Percentiles rank a stretch among this genome's conserved stretches.
These are phyloP conservation scores for Malachius bipustulatus DNA, from an alignment of 2,888 invertebrate species.

Conservation along the genomic window DNA sequence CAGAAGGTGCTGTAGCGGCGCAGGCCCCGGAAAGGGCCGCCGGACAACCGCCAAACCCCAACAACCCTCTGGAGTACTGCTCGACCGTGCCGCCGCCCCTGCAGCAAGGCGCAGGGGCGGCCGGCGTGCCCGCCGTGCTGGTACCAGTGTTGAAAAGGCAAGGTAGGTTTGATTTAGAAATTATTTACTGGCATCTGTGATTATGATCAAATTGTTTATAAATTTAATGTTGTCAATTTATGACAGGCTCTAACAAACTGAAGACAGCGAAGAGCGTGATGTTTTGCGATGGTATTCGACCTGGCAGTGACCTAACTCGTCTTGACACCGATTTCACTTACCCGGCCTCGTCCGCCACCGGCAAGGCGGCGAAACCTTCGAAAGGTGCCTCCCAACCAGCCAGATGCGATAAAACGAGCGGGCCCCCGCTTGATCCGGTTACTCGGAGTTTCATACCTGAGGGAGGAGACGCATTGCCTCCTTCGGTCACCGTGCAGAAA, in stretches of 20 bases:
- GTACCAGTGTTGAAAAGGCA: conserved; percentile 69
- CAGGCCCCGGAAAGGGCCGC: conserved; percentile 15
- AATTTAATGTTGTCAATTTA: too few relatives aligned
- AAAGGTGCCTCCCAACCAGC: conserved; percentile 6
- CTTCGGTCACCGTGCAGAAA: conserved; percentile 42
- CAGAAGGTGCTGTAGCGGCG: conserved; percentile 26
- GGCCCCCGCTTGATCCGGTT: conserved; percentile 38
- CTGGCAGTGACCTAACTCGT: conserved; percentile 75
- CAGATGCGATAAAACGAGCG: conserved; percentile 24
- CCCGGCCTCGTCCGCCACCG: conserved; percentile 21
- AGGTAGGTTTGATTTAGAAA: conserved; percentile 35
- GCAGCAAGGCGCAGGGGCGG: conserved; percentile 50
- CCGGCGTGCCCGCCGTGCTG: conserved; percentile 58
- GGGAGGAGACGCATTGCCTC: conserved; percentile 43
- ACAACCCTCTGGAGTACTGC: conserved; percentile 81
- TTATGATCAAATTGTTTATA: too few relatives aligned
- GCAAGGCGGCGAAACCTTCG: conserved; percentile 10
- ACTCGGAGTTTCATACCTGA: conserved; percentile 45
- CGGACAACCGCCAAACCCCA: conserved; percentile 55
- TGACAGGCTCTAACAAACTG: conserved; percentile 37
- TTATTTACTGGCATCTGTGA: too few relatives aligned
- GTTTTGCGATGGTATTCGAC: conserved; percentile 81
- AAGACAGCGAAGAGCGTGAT: conserved; percentile 64
- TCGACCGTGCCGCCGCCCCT: conserved; percentile 70
- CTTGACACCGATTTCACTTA: conserved; percentile 50